Evolutionary conservation across 1,140 invertebrate species (phyloP).

Genomic region (Vollenhovia emeryi): DNA sequence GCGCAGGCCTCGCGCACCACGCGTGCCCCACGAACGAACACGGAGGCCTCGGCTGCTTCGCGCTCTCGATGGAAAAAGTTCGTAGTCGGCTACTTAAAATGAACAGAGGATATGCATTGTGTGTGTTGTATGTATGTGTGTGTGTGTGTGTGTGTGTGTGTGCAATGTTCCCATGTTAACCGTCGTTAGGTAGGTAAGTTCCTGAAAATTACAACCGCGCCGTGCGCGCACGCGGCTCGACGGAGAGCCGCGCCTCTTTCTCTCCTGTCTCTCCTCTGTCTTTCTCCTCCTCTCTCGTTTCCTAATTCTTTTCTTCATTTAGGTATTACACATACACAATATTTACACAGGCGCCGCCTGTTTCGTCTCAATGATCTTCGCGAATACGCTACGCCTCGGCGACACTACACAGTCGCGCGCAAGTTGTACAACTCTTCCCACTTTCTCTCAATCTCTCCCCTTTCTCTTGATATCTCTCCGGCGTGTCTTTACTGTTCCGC

Average conservation of each 20-base stretch:
- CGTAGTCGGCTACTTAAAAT: conserved; percentile 75
- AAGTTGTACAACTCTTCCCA: neutral
- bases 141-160: conserved; percentile 57
- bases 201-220: conserved; percentile 38
- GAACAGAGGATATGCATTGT: conserved; percentile 83
- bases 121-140: conserved; percentile 74
- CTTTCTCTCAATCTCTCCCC: neutral
- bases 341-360: conserved; percentile 27
- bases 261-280: conserved; percentile 13
- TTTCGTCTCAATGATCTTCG: conserved; percentile 15
- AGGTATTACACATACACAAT: conserved; percentile 40
- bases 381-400: neutral
- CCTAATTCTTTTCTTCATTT: neutral
- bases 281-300: neutral
- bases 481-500: neutral
- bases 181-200: conserved; percentile 67
- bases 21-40: conserved; percentile 14
- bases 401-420: conserved; percentile 26
- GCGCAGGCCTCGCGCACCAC: conserved; percentile 49
- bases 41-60: conserved; percentile 3
- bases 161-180: conserved; percentile 83
- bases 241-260: neutral
- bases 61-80: conserved; percentile 73
- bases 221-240: conserved; percentile 3
- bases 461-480: neutral